A percentile compares a stretch with the other conserved stretches of the same genome.
These are phyloP conservation scores for Vireo griseus DNA, from an alignment of 2,797 vertebrate species.

Conservation along the genomic window DNA sequence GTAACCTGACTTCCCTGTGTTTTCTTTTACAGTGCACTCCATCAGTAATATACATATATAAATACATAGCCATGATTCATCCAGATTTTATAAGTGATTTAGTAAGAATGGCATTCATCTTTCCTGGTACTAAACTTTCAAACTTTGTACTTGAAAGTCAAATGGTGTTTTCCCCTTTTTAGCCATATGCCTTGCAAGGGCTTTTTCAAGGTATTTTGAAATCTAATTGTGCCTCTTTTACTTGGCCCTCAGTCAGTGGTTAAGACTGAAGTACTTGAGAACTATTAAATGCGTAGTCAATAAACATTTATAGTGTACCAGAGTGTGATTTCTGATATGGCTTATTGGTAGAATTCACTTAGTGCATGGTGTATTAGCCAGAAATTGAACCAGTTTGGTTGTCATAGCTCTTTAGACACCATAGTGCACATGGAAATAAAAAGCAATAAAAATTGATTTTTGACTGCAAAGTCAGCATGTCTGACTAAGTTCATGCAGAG, in stretches of 20 bases:
- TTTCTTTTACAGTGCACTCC: not conserved
- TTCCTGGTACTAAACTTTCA: not conserved
- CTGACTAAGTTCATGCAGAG: not conserved
- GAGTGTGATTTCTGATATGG: not conserved
- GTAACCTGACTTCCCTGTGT: not conserved
- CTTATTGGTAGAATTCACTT: not conserved
- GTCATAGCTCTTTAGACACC: not conserved
- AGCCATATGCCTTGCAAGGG: not conserved
- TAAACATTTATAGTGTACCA: not conserved
- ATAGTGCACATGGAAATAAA: not conserved
- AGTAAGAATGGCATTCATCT: not conserved
- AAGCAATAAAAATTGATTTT: not conserved
- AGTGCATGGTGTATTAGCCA: not conserved
- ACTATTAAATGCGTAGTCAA: not conserved
- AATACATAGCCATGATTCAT: fast-evolving
- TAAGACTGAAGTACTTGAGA: not conserved
- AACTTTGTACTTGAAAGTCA: not conserved
- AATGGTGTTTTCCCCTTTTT: not conserved
- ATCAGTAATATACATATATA: not conserved
- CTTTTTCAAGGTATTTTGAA: not conserved
- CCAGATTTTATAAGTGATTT: not conserved
- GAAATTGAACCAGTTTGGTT: not conserved
- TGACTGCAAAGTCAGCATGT: not conserved
- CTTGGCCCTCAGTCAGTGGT: not conserved
- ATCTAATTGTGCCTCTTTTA: not conserved